Evolutionary conservation across 2,113 vertebrate species (phyloP).

Genomic region (Micronycteris hirsuta): DNA sequence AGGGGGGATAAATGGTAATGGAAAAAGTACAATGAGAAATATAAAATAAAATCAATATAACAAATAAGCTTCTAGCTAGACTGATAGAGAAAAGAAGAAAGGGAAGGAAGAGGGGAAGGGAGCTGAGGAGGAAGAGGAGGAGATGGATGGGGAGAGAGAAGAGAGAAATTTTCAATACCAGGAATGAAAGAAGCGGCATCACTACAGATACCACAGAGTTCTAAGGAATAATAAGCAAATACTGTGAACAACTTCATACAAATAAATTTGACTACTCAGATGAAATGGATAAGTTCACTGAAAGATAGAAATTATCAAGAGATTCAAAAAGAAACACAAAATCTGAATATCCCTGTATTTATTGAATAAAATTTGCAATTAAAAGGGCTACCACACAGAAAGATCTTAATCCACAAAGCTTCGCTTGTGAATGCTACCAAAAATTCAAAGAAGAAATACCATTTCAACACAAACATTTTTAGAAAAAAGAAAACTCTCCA

Average conservation of each 20-base stretch:
- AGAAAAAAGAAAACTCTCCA: neutral
- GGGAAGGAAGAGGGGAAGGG: neutral
- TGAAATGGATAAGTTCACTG: neutral
- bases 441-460: neutral
- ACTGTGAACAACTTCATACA: neutral
- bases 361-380: neutral
- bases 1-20: too few relatives aligned
- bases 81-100: neutral
- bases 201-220: neutral
- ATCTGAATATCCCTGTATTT: neutral
- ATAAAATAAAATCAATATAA: neutral
- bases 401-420: neutral
- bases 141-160: neutral
- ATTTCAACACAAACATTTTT: neutral
- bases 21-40: neutral
- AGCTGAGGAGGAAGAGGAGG: neutral
- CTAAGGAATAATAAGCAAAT: neutral
- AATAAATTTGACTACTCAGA: neutral
- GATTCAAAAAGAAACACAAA: neutral
- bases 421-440: neutral
- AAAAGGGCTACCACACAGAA: neutral
- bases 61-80: neutral
- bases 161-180: neutral
- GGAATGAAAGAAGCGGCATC: neutral
- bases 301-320: constrained; percentile 5